Percentiles rank a stretch among this genome's conserved stretches.
phyloP scores from a whole-genome alignment of 2,888 invertebrate species.

The Meta bourneti region DNA sequence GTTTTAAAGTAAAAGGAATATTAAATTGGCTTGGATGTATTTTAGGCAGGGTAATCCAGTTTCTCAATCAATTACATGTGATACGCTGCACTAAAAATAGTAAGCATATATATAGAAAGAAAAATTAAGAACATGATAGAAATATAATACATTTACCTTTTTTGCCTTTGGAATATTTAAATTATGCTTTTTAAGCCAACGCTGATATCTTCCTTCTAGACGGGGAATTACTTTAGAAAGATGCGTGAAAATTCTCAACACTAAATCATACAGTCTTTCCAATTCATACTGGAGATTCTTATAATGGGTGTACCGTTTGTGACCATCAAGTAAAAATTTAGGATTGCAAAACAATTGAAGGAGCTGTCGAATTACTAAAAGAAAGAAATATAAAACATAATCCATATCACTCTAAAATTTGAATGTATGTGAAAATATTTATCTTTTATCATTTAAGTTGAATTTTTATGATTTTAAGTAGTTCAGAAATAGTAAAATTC shows the following conservation, averaged over 20 bases:
- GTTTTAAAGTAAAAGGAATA: no score
- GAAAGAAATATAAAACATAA: neutral
- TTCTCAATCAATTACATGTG: no score
- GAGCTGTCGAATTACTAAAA: neutral
- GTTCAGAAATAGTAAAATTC: no score
- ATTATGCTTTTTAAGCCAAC: neutral
- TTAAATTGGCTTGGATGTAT: no score
- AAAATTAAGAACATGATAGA: no score
- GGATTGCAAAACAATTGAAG: neutral
- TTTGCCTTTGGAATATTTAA: neutral
- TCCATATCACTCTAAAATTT: no score
- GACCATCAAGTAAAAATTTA: neutral
- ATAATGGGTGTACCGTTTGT: neutral
- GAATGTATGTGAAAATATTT: no score
- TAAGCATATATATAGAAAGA: no score
- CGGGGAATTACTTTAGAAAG: neutral
- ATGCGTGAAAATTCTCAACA: neutral
- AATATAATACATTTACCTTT: neutral
- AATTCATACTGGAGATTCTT: neutral
- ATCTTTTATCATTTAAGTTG: no score
- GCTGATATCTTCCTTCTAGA: neutral
- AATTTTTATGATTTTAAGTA: no score
- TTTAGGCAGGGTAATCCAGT: no score
- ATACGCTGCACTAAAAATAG: no score
- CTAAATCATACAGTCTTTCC: neutral